Evolutionary conservation across 2,797 vertebrate genomes (phyloP).

Genomic region (Darevskia nairensis): DNA sequence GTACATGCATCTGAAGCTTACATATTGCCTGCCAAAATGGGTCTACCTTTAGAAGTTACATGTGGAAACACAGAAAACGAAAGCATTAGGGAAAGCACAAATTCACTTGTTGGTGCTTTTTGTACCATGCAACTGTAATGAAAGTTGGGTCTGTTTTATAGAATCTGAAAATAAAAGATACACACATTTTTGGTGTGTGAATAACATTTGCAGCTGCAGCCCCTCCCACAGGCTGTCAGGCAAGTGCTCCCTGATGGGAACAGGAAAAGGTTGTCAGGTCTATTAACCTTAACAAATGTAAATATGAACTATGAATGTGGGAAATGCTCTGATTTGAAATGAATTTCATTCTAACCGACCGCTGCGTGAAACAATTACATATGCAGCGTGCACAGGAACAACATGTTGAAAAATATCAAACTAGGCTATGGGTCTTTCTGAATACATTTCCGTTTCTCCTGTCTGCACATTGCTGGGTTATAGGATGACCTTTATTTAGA

Average conservation of each 20-base stretch:
- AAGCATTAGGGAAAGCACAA: background rate
- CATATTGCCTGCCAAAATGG: too few species aligned
- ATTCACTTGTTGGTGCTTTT: background rate
- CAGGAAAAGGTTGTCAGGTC: constrained; percentile 72
- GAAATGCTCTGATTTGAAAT: constrained; percentile 64
- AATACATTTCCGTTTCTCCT: background rate
- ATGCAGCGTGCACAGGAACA: constrained; percentile 23
- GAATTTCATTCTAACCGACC: constrained; percentile 66
- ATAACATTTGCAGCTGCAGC: constrained; percentile 47
- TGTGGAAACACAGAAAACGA: background rate
- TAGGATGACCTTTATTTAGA: background rate
- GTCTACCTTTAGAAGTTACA: background rate
- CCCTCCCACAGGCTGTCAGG: constrained; percentile 48
- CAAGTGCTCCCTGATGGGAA: constrained; percentile 68
- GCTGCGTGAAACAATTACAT: constrained; percentile 59
- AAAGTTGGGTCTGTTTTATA: background rate
- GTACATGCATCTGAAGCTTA: background rate
- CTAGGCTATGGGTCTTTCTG: background rate
- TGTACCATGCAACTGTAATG: background rate
- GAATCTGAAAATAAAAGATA: background rate
- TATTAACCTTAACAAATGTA: constrained; percentile 77
- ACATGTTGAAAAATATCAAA: constrained; percentile 37
- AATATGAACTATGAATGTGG: constrained; percentile 67
- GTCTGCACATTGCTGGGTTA: background rate
- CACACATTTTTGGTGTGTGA: constrained; percentile 38